Conservation (phyloP, 2,888 invertebrate species). For the Tromatobia lineatoria region DNA sequence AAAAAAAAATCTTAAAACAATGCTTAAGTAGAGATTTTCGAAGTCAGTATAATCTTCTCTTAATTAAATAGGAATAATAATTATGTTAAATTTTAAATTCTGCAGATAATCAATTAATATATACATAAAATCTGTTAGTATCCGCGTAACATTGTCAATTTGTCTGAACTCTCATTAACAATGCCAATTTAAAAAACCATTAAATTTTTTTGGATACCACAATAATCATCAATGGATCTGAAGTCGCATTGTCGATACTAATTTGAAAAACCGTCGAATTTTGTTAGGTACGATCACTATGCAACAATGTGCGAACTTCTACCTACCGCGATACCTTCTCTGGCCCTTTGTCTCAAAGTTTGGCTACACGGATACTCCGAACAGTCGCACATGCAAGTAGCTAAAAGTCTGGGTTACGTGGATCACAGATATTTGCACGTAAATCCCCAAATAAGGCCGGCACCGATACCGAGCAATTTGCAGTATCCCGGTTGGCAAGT, state of each 20-base stretch:
- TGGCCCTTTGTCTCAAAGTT: slow-evolving; percentile 88
- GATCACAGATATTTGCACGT: slow-evolving; percentile 83
- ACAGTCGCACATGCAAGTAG: slow-evolving; percentile 84
- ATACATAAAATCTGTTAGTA: not conserved
- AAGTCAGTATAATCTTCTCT: too few relatives aligned
- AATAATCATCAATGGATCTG: not conserved
- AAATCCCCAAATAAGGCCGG: slow-evolving; percentile 84
- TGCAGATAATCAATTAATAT: not conserved
- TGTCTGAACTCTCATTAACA: not conserved
- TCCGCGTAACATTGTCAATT: not conserved
- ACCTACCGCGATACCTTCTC: slow-evolving; percentile 88
- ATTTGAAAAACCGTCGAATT: not conserved
- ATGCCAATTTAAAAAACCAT: not conserved
- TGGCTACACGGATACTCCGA: slow-evolving; percentile 86
- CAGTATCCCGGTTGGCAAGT: slow-evolving; percentile 85
- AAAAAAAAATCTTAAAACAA: too few relatives aligned
- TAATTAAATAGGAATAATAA: too few relatives aligned
- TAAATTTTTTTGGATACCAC: slow-evolving; percentile 86
- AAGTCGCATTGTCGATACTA: not conserved
- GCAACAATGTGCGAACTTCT: slow-evolving; percentile 90
- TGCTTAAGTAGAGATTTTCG: too few relatives aligned
- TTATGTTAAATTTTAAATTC: not conserved
- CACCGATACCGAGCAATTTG: slow-evolving; percentile 84
- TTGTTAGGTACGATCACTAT: slow-evolving; percentile 90
- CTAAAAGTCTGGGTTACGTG: slow-evolving; percentile 85